Percentiles rank a stretch among this genome's conserved stretches.
phyloP scores from a whole-genome alignment of 1,140 invertebrate genomes.

The Patella vulgata region DNA sequence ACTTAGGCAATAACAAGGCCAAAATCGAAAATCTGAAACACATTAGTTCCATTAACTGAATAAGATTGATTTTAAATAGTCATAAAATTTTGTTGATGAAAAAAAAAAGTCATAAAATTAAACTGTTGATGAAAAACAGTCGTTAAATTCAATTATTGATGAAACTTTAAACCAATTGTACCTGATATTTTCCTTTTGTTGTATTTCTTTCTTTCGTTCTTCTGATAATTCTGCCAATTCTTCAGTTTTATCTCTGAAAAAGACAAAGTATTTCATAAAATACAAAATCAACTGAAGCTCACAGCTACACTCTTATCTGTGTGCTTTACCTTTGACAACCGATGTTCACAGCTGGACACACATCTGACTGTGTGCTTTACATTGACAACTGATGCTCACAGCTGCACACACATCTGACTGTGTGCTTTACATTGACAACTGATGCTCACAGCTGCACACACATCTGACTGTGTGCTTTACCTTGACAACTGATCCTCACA shows the following conservation, averaged over 20 bases:
- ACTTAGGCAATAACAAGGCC: no score
- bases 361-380: not conserved
- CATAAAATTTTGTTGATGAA: no score
- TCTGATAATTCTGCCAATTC: conserved; percentile 71
- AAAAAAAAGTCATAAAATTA: no score
- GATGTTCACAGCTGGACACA: not conserved
- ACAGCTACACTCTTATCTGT: no score
- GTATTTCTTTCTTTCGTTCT: conserved; percentile 74
- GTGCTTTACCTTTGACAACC: not conserved
- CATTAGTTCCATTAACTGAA: no score
- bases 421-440: not conserved
- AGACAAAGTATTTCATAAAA: conserved; percentile 20
- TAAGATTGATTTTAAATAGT: no score
- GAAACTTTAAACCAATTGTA: no score
- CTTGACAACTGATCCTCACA: not conserved
- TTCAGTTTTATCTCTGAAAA: conserved; percentile 75
- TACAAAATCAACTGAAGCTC: not conserved
- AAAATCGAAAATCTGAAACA: no score
- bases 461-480: not conserved
- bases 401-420: not conserved
- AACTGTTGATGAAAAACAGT: no score
- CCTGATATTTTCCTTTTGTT: conserved; percentile 71
- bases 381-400: not conserved
- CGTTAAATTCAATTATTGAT: no score
- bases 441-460: not conserved